A percentile compares a stretch with the other conserved stretches of the same genome.
These are phyloP conservation scores for Drosophila ezoana DNA, from an alignment of 2,888 invertebrate species.

Conservation along the genomic window DNA sequence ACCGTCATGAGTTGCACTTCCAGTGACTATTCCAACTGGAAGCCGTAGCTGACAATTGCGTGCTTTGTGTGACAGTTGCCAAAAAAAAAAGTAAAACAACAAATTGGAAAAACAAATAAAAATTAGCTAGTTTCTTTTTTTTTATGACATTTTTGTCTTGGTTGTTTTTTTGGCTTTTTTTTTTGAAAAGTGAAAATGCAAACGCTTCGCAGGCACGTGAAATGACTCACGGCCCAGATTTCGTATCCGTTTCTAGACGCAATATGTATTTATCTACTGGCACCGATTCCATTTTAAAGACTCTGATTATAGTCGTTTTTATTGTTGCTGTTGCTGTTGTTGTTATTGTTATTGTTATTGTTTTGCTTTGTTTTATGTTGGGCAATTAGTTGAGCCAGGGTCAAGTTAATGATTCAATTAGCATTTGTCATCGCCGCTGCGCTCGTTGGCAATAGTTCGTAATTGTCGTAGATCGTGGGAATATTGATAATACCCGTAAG, in stretches of 20 bases:
- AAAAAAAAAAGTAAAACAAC: not conserved
- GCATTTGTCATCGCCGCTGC: slow-evolving; percentile 70
- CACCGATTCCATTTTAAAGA: slow-evolving; percentile 35
- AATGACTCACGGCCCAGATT: slow-evolving; percentile 34
- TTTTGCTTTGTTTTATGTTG: slow-evolving; percentile 63
- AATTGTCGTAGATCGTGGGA: slow-evolving; percentile 75
- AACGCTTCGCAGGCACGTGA: not conserved
- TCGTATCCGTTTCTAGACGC: slow-evolving; percentile 29
- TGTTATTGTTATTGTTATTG: slow-evolving; percentile 22
- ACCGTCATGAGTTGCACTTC: not conserved
- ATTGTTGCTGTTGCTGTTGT: slow-evolving; percentile 29
- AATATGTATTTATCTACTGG: slow-evolving; percentile 20
- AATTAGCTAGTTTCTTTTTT: slow-evolving; percentile 3
- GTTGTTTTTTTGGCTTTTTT: not conserved
- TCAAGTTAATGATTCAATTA: slow-evolving; percentile 77
- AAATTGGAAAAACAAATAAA: slow-evolving; percentile 16
- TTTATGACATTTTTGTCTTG: not conserved
- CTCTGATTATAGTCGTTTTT: slow-evolving; percentile 25
- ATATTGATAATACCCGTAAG: slow-evolving; percentile 61
- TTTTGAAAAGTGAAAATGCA: slow-evolving; percentile 45
- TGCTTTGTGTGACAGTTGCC: slow-evolving; percentile 28
- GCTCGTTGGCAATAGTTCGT: slow-evolving; percentile 43
- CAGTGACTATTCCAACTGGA: slow-evolving; percentile 8
- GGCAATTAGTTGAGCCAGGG: slow-evolving; percentile 70
- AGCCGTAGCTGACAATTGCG: slow-evolving; percentile 20